Evolutionary conservation across 2,888 invertebrate species (phyloP).

Genomic region (Pyrocoelia pectoralis): DNA sequence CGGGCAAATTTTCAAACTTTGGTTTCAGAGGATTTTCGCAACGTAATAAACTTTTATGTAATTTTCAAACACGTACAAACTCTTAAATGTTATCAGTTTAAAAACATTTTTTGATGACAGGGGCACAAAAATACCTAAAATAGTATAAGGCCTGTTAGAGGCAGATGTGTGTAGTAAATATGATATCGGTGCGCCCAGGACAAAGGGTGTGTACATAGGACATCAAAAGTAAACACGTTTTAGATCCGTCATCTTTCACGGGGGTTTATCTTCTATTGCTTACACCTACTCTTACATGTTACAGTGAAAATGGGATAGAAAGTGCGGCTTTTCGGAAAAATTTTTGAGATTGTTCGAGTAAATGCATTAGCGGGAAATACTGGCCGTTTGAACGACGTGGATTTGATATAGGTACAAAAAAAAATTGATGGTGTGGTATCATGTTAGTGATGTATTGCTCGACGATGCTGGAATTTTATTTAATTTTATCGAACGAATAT

Average conservation of each 20-base stretch:
- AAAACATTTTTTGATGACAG: constrained; percentile 4
- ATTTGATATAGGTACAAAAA: constrained; percentile 37
- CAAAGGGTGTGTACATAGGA: constrained; percentile 62
- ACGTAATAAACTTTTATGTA: not conserved
- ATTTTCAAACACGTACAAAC: not conserved
- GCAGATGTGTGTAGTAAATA: constrained; percentile 60
- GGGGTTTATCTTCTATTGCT: constrained; percentile 23
- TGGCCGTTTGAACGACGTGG: constrained; percentile 37
- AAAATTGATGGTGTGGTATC: constrained; percentile 36
- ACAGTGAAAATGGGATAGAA: constrained; percentile 23
- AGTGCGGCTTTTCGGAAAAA: constrained; percentile 19
- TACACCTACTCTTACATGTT: constrained; percentile 1
- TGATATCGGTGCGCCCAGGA: constrained; percentile 59
- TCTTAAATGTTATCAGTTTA: not conserved
- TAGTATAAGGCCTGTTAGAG: constrained; percentile 38
- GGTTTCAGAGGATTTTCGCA: constrained; percentile 2
- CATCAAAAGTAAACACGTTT: constrained; percentile 60
- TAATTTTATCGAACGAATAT: not conserved
- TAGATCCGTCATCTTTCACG: constrained; percentile 49
- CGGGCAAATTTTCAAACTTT: constrained; percentile 13
- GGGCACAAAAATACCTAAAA: constrained; percentile 18
- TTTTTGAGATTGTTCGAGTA: constrained; percentile 25
- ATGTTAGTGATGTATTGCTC: constrained; percentile 35
- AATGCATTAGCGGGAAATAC: constrained; percentile 44
- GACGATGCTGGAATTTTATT: not conserved